These are phyloP conservation scores for Oncorhynchus keta DNA, from an alignment of 2,113 vertebrate genomes.

Conservation along the genomic window DNA sequence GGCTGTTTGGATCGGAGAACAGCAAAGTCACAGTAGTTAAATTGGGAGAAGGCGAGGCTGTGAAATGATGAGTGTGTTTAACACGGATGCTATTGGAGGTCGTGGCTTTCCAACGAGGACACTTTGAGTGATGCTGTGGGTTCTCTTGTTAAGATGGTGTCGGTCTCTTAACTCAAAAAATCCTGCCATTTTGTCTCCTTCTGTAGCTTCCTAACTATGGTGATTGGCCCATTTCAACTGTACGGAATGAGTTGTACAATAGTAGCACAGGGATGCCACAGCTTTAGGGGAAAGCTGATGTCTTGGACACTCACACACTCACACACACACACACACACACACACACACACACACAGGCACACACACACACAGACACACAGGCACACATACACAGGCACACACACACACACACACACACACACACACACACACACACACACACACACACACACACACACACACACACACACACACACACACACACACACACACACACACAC, in stretches of 20 bases:
- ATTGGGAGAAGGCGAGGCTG: background rate
- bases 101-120: conserved; percentile 23
- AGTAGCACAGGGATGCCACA: background rate
- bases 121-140: conserved; percentile 21
- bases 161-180: background rate
- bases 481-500: background rate
- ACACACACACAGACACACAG: no score
- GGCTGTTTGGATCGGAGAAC: conserved; percentile 35
- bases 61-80: background rate
- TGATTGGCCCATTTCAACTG: background rate
- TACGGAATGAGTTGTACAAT: background rate
- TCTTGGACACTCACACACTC: background rate
- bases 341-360: background rate
- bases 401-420: no score
- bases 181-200: background rate
- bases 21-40: conserved; percentile 39
- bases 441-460: no score
- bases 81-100: background rate
- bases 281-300: background rate
- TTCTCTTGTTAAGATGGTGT: conserved; percentile 1
- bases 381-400: no score
- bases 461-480: background rate
- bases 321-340: no score
- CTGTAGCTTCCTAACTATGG: background rate
- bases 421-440: background rate